phyloP scores from a whole-genome alignment of 1,140 invertebrate species.

The Euglossa dilemma region DNA sequence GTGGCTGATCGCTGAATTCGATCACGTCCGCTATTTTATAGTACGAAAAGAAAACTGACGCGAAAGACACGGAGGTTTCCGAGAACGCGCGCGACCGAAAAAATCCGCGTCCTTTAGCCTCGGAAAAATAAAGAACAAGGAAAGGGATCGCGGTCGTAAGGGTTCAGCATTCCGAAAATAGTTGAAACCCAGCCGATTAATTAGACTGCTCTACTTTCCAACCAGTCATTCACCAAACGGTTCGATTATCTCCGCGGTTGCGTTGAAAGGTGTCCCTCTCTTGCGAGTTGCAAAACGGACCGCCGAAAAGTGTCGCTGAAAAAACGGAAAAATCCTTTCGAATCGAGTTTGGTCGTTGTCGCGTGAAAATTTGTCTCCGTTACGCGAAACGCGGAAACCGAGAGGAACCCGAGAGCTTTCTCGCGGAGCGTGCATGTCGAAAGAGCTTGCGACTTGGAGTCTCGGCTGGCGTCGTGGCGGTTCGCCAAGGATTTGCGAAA shows the following conservation, averaged over 20 bases:
- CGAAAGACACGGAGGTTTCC: background rate
- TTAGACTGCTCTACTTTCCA: conserved; percentile 32
- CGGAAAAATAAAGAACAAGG: background rate
- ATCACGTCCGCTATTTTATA: conserved; percentile 15
- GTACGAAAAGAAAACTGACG: background rate
- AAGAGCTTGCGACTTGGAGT: background rate
- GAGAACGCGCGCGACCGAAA: background rate
- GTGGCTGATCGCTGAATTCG: conserved; percentile 10
- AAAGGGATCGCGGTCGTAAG: conserved; percentile 8
- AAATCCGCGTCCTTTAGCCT: conserved; percentile 9
- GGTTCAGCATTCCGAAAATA: conserved; percentile 31
- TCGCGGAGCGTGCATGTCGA: background rate
- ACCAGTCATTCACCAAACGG: conserved; percentile 23
- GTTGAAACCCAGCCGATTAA: conserved; percentile 21
- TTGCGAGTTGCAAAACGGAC: background rate
- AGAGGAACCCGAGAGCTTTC: too few relatives aligned
- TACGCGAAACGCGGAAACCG: background rate
- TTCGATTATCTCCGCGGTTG: conserved; percentile 6
- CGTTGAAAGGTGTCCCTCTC: background rate
- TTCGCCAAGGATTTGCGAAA: conserved; percentile 51
- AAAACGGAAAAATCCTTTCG: too few relatives aligned
- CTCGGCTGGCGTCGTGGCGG: background rate
- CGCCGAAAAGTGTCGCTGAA: background rate
- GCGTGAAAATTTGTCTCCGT: too few relatives aligned
- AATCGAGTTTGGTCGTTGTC: background rate